Base-by-base conservation (phyloP, 2,797 vertebrate genomes). In the Prionace glauca region DNA sequence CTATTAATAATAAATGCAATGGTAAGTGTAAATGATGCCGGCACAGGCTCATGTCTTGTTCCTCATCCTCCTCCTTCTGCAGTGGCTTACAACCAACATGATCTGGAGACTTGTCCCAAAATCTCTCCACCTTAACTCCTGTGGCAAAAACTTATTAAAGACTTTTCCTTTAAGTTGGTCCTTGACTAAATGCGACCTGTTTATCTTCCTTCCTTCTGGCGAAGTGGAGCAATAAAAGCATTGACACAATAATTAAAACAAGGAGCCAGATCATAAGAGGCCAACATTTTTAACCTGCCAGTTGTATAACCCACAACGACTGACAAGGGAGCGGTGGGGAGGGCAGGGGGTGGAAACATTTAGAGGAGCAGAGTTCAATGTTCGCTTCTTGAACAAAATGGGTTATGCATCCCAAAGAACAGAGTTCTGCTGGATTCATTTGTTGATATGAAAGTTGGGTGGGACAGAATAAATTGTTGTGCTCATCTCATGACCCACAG, bases 401-500 rank as follows among this genome's bases (percentile, higher is more conserved):
- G 18, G 45, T 65, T 1, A 36, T 56, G 14, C 12, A 77, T 77
- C 45, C 74, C 32, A 12, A 74, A 56, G 88, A n/a, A 14, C n/a
- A 5, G n/a, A 60, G 14, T 72, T 77, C 72, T 95, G 45, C 41
- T 74, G 45, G 29, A 77, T 95, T 69, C 69, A 74, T 94, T 45
- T 74, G 26, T 69, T 29, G 41, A 16, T 74, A 94, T 50, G 45
- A 29, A 56, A 69, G 67, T 29, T 77, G 71, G 88, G 71, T 56
- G 71, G 45, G 71, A 77, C 71, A 77, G 29, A 10, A 74, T 95
- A 77, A 95, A 95, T 96, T 97, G 96, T 96, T 97, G 96, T 96
- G 96, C 96, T 96, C 67, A 74, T 90, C 94, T 88, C 87, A 96
- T 74, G 14, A 0, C 71, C 41, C 94, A 96, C 96, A 96, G 96